Conservation (phyloP, 2,797 vertebrate genomes). For the Phylloscopus collybita region DNA sequence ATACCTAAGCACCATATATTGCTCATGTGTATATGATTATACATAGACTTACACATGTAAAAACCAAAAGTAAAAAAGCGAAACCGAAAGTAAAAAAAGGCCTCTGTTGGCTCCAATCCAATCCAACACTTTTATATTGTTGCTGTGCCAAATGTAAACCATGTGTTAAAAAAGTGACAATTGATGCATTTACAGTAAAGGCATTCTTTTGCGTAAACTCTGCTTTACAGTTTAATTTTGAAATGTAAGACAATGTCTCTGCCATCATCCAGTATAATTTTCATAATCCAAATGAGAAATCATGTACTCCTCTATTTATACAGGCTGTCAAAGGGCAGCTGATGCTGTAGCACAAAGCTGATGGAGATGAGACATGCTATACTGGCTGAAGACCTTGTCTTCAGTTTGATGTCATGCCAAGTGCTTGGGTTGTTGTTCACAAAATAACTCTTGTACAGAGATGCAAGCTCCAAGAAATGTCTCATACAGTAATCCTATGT, state of each 20-base stretch:
- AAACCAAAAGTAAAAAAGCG: no score
- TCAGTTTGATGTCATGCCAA: neutral
- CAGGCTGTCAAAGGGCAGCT: neutral
- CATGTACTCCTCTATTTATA: neutral
- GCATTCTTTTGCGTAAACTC: neutral
- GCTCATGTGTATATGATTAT: neutral
- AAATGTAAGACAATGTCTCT: neutral
- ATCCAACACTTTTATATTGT: conserved; percentile 47
- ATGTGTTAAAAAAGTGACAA: conserved; percentile 49
- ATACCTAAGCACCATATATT: neutral
- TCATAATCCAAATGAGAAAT: neutral
- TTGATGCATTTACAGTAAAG: conserved; percentile 18
- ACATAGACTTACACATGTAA: neutral
- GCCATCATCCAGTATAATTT: neutral
- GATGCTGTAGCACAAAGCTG: neutral
- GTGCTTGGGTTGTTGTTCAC: neutral
- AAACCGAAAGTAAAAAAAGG: no score
- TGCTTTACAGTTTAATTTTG: neutral
- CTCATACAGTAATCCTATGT: neutral
- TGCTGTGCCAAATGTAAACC: conserved; percentile 62
- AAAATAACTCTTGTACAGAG: neutral
- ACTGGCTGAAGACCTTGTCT: neutral
- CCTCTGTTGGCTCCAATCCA: conserved; percentile 46
- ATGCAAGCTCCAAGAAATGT: neutral
- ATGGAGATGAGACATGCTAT: neutral